Base-by-base conservation (phyloP, 1,140 invertebrate genomes). In the Pemphigus obesinymphae region DNA sequence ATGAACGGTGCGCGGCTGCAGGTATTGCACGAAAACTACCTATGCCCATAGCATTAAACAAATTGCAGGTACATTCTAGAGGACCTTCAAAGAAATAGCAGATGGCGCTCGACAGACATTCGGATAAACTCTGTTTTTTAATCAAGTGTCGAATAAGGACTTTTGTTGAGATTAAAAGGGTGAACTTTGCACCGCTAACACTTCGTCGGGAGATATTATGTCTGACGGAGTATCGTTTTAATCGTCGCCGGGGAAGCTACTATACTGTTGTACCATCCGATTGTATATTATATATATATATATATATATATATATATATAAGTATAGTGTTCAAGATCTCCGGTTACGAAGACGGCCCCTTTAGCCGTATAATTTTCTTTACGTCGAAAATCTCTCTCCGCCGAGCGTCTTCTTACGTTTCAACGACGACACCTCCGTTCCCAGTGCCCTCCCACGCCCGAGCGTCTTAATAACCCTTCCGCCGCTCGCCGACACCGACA, bases 221-320 rank as follows among this genome's bases (percentile, higher is more conserved):
- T 26, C 53, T 58, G 53, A 58, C 53, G 2, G 66, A 70, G n/a
- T 70, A 26, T 70, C 66, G n/a, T 70, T 70, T 70, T 70, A 70
- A 70, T 70, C 75, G n/a, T 55, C 37, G 13, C n/a, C 23, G 31
- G 6, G 13, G 37, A 17, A 45, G 17, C 68, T 29, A 23, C 43
- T 4, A 4, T 23, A 17, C 11, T 13, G n/a, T 34, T 1, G 34
- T 55, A n/a, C n/a, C n/a, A n/a, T n/a, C n/a, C n/a, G n/a, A n/a
- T n/a, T n/a, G 3, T 58, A 29, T 29, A 58, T 58, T 29, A 58
- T 29, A 29, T 26, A 13, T n/a, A n/a, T n/a, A n/a, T n/a, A n/a
- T n/a, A n/a, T n/a, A n/a, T n/a, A n/a, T n/a, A n/a, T n/a, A n/a
- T n/a, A n/a, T n/a, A n/a, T n/a, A n/a, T n/a, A n/a, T n/a, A n/a